Evolutionary conservation across 2,113 vertebrate genomes (phyloP), one percentile per base, ranked within the genome.

Genomic region (Dicentrarchus labrax): DNA sequence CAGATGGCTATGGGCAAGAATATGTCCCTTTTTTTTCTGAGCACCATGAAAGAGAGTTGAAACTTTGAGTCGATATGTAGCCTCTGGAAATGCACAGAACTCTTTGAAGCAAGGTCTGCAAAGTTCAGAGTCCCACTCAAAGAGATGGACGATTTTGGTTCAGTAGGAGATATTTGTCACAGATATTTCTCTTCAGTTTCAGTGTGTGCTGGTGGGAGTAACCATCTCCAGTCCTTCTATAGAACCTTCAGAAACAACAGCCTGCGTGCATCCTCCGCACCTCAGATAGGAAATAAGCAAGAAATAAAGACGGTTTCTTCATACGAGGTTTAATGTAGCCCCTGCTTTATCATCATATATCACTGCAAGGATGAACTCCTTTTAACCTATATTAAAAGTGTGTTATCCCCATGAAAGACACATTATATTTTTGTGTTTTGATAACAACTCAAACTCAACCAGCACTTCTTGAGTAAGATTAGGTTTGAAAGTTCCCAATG

Each of bases 11-110:
- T 59, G 24, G 86, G 94, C 92, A 72, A 88, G 48, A 89, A 74
- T 61, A 74, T 87, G 72, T 82, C 72, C 64, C 70, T 76, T 80
- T 82, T 82, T 75, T 81, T 56, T 69, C 81, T 15, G 16, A 84
- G 86, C 68, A 77, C 61, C 82, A 85, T 61, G 43, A 84, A 77
- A 86, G 72, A 89, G 53, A 76, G 80, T 71, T 86, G 76, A 90
- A 89, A 88, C 70, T 89, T 86, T 61, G 62, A 87, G 86, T 92
- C 85, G 54, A 88, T 93, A 91, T 59, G 54, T 86, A 77, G 92
- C 92, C 88, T 83, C 61, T 45, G 89, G 93, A 91, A 90, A 91
- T 69, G 62, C 65, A 70, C 84, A 74, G 69, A 81, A 82, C 76
- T 85, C 83, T 89, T 68, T 80, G 83, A 83, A 89, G 85, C 67